These are phyloP conservation scores for Miniopterus natalensis DNA, from an alignment of 2,113 vertebrate genomes.

Conservation along the genomic window DNA sequence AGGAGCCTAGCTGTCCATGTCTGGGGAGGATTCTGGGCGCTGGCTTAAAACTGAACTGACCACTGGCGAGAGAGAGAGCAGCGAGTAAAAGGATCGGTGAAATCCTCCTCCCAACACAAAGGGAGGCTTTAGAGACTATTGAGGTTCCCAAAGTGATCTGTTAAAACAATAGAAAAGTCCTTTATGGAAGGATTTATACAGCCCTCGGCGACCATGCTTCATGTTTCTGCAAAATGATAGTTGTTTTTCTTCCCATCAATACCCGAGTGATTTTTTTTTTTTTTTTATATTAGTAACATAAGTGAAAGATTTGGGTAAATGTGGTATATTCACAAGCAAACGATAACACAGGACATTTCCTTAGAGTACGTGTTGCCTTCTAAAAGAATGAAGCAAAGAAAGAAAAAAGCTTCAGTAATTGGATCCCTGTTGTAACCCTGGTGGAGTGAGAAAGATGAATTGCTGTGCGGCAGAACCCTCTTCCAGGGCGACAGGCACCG, in stretches of 20 bases:
- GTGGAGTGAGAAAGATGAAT: conserved; percentile 53
- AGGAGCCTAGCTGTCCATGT: background rate
- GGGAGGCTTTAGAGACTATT: background rate
- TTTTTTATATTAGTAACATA: background rate
- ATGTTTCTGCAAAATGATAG: conserved; percentile 32
- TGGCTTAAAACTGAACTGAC: background rate
- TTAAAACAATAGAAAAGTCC: background rate
- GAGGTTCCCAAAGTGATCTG: background rate
- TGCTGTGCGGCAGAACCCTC: background rate
- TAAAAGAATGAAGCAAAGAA: conserved; percentile 50
- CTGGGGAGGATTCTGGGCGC: background rate
- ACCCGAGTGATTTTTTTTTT: background rate
- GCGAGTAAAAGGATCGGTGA: background rate
- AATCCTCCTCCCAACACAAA: background rate
- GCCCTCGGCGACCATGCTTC: background rate
- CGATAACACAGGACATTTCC: background rate
- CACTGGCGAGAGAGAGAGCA: background rate
- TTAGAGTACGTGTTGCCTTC: conserved; percentile 31
- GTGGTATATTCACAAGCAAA: conserved; percentile 33
- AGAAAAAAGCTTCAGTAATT: conserved; percentile 65
- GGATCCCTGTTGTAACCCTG: conserved; percentile 59
- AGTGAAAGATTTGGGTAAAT: conserved; percentile 33
- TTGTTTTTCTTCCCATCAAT: background rate
- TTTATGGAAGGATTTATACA: background rate
- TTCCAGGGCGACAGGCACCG: background rate